Evolutionary conservation across 2,888 invertebrate species (phyloP).

Genomic region (Phytoseiulus persimilis): DNA sequence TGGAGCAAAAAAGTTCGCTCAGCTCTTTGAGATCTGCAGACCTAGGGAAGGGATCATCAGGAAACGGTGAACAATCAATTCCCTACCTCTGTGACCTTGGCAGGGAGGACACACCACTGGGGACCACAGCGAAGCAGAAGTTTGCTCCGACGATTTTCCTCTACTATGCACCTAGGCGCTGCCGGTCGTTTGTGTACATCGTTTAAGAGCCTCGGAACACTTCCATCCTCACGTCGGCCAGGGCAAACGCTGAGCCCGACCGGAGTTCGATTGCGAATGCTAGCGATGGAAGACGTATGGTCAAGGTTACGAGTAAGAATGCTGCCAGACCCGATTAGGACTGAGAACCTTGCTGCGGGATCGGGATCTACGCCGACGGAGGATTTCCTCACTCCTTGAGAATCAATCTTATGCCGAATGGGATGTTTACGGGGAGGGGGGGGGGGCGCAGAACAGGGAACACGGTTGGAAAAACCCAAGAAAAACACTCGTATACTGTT

Average conservation of each 20-base stretch:
- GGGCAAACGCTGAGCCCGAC: not conserved
- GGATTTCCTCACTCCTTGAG: not conserved
- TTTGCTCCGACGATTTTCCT: not conserved
- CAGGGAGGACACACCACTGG: not conserved
- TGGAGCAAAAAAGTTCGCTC: not conserved
- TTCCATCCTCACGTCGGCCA: not conserved
- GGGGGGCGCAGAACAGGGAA: not conserved
- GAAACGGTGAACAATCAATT: not conserved
- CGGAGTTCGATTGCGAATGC: not conserved
- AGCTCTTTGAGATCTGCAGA: not conserved
- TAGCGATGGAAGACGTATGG: not conserved
- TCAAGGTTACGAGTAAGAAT: not conserved
- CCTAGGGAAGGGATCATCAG: not conserved
- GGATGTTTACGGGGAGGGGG: not conserved
- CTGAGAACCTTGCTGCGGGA: not conserved
- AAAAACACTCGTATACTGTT: not conserved
- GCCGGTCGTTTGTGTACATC: not conserved
- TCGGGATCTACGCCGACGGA: not conserved
- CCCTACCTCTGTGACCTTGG: not conserved
- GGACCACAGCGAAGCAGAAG: not conserved
- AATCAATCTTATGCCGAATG: not conserved
- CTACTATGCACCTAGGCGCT: not conserved
- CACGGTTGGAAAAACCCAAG: not conserved
- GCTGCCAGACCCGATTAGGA: not conserved
- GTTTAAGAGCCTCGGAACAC: not conserved